A percentile compares a stretch with the other conserved stretches of the same genome.
Evolutionary conservation across 2,888 invertebrate species (phyloP).

Genomic region (Chelonus formosanus): DNA sequence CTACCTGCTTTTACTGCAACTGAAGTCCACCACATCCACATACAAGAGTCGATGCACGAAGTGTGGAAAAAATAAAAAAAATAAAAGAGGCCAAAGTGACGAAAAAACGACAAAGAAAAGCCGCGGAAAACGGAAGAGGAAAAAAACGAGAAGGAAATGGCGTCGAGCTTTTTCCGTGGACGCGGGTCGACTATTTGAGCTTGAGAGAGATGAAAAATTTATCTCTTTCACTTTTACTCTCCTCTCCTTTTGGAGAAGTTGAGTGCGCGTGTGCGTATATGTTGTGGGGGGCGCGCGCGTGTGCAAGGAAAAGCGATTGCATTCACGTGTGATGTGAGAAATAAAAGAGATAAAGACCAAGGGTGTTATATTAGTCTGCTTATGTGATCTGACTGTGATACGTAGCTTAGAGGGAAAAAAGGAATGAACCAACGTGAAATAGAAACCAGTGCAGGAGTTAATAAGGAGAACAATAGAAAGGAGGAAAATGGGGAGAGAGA

Average conservation of each 20-base stretch:
- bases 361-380: background rate
- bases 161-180: constrained; percentile 41
- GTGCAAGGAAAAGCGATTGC: constrained; percentile 27
- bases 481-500: constrained; percentile 6
- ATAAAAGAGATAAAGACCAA: constrained; percentile 1
- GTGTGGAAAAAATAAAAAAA: constrained; percentile 7
- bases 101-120: constrained; percentile 7
- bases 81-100: constrained; percentile 3
- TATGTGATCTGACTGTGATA: background rate
- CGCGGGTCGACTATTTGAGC: constrained; percentile 39
- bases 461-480: too few relatives aligned
- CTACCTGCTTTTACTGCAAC: constrained; percentile 5
- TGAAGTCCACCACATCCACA: constrained; percentile 17
- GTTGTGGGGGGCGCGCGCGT: constrained; percentile 28
- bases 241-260: constrained; percentile 18
- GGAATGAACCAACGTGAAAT: too few relatives aligned
- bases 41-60: constrained; percentile 10
- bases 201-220: constrained; percentile 26
- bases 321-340: constrained; percentile 18
- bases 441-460: too few relatives aligned
- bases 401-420: background rate
- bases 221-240: constrained; percentile 24
- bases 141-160: constrained; percentile 25
- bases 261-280: constrained; percentile 34
- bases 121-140: constrained; percentile 10